Evolutionary conservation across 1,140 invertebrate genomes (phyloP).

Genomic region (Aphidius gifuensis): DNA sequence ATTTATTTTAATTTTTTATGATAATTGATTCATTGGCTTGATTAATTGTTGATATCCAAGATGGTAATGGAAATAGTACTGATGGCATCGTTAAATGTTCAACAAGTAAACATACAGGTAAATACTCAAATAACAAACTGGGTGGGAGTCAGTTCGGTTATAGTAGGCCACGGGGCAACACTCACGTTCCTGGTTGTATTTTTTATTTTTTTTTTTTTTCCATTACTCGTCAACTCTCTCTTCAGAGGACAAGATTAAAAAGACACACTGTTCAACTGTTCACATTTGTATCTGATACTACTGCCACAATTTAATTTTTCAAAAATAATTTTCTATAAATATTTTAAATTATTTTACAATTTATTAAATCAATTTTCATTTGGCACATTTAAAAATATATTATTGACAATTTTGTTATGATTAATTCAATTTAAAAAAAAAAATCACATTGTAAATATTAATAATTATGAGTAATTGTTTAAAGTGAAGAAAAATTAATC

Average conservation of each 20-base stretch:
- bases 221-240: conserved; percentile 37
- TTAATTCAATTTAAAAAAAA: no score
- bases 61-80: conserved; percentile 6
- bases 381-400: no score
- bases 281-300: neutral
- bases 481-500: no score
- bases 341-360: neutral
- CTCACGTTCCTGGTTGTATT: conserved; percentile 24
- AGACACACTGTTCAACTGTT: conserved; percentile 4
- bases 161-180: conserved; percentile 54
- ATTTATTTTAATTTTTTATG: neutral
- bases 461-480: no score
- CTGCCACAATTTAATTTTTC: neutral
- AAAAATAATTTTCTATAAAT: neutral
- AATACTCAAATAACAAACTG: conserved; percentile 34
- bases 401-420: no score
- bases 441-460: no score
- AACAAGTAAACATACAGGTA: conserved; percentile 42
- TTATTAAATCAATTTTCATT: neutral
- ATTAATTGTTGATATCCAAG: neutral
- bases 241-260: conserved; percentile 30
- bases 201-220: conserved; percentile 5
- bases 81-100: conserved; percentile 22
- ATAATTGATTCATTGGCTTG: neutral
- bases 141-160: conserved; percentile 56